Evolutionary conservation across 2,113 vertebrate genomes (phyloP).

Genomic region (Prunella fulvescens): DNA sequence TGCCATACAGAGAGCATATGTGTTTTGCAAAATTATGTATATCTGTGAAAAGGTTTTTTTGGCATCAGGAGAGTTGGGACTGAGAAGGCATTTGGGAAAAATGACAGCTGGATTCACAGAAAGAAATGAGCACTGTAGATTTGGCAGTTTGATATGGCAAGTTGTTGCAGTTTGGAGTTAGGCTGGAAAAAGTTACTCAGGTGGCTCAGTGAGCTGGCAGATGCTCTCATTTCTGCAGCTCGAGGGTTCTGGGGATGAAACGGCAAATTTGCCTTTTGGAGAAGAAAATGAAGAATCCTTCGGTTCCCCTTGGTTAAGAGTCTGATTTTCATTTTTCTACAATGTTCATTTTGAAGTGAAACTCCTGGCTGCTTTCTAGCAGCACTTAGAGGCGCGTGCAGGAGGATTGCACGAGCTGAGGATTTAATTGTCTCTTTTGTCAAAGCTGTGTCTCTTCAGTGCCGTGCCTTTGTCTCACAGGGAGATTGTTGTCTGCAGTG

Average conservation of each 20-base stretch:
- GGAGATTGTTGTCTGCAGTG: not conserved
- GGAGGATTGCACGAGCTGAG: not conserved
- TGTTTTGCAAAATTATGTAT: slow-evolving; percentile 62
- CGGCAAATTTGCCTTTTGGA: not conserved
- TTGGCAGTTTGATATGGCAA: slow-evolving; percentile 46
- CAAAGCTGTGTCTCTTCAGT: not conserved
- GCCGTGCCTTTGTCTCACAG: not conserved
- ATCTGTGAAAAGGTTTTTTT: slow-evolving; percentile 56
- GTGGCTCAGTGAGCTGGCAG: slow-evolving; percentile 35
- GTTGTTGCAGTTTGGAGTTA: slow-evolving; percentile 14
- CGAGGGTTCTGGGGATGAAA: not conserved
- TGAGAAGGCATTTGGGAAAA: slow-evolving; percentile 49
- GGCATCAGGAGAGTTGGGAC: slow-evolving; percentile 51
- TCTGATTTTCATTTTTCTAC: not conserved
- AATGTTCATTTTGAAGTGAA: not conserved
- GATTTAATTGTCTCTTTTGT: not conserved
- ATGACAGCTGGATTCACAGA: slow-evolving; percentile 62
- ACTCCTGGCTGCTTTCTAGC: not conserved
- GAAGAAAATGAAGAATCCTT: not conserved
- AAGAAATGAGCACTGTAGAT: slow-evolving; percentile 14
- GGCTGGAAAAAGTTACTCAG: slow-evolving; percentile 55
- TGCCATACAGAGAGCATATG: slow-evolving; percentile 56
- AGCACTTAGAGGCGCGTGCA: not conserved
- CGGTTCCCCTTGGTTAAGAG: not conserved
- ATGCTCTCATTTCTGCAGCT: not conserved